Base-by-base conservation (phyloP, 2,113 vertebrate species). In the Sylvietta virens region DNA sequence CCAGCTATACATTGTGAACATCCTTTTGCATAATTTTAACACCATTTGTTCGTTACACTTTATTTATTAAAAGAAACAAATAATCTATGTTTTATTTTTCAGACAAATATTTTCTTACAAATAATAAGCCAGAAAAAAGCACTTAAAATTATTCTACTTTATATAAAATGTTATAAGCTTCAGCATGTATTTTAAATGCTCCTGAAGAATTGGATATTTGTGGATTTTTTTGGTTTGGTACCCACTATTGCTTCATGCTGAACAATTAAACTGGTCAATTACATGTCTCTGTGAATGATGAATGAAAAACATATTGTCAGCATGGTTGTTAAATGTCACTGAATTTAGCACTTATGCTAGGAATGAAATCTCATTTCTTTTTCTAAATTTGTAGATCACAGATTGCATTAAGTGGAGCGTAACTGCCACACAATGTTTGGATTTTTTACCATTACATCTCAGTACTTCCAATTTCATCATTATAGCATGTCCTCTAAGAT, bases 351-450 rank as follows among this genome's bases (percentile, higher is more conserved):
- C 5, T 11, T 62, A 62, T 35, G 44, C 54, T 87, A 88, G 67
- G 72, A 94, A 82, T n/a, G n/a, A 95, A 87, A 76, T 95, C 11
- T 94, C 37, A 70, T 91, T 93, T 94, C 16, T 88, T 95, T 74
- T 71, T 86, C 86, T 93, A 82, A 88, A 94, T 92, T 62, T 94
- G 62, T 81, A 74, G 79, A 73, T 89, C 71, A 88, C 48, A 93
- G 30, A 37, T 79, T 86, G 81, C 82, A 79, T 84, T 67, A 73
- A 66, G 24, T 81, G 79, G 12, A 87, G 85, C 9, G 6, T 61
- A 91, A 92, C 28, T 72, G 28, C n/a, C 23, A 58, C 11, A 60
- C 6, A 61, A 10, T 56, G 31, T 80, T 92, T 94, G 69, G 64
- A 82, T 88, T 74, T 93, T 35, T 22, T 53, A 51, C 44, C 24